Evolutionary conservation across 2,888 invertebrate species (phyloP).

Genomic region (Tyria jacobaeae): DNA sequence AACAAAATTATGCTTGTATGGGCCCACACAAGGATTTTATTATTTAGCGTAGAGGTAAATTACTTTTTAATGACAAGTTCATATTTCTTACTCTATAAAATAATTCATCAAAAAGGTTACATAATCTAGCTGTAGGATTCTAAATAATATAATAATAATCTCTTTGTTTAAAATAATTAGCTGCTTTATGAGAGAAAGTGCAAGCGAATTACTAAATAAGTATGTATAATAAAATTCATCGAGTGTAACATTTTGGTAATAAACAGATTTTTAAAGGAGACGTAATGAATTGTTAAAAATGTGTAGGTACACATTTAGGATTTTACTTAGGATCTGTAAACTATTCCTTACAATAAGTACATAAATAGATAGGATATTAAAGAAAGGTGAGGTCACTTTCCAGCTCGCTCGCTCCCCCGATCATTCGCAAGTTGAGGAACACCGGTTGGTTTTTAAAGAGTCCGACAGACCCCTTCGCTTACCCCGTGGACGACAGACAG

Average conservation of each 20-base stretch:
- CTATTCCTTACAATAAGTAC: too few relatives aligned
- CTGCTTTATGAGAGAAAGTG: slow-evolving; percentile 7
- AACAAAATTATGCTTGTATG: not conserved
- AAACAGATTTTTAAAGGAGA: not conserved
- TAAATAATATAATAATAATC: not conserved
- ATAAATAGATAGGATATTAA: too few relatives aligned
- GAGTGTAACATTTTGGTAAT: slow-evolving; percentile 1
- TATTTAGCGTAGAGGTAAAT: not conserved
- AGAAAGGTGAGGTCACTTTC: too few relatives aligned
- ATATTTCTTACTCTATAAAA: not conserved
- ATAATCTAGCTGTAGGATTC: not conserved
- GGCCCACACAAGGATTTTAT: not conserved
- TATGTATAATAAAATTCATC: not conserved
- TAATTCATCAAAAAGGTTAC: not conserved
- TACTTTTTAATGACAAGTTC: not conserved
- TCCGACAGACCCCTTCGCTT: too few relatives aligned
- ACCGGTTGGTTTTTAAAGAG: too few relatives aligned
- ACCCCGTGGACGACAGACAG: too few relatives aligned
- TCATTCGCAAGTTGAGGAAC: too few relatives aligned
- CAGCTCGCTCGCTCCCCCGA: too few relatives aligned
- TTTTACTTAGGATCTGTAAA: not conserved
- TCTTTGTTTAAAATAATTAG: not conserved
- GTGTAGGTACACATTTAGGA: not conserved
- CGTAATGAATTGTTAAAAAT: too few relatives aligned
- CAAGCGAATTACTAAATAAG: not conserved